A percentile compares a stretch with the other conserved stretches of the same genome.
These are phyloP conservation scores for Rhingia campestris DNA, from an alignment of 2,888 invertebrate species.

Conservation along the genomic window DNA sequence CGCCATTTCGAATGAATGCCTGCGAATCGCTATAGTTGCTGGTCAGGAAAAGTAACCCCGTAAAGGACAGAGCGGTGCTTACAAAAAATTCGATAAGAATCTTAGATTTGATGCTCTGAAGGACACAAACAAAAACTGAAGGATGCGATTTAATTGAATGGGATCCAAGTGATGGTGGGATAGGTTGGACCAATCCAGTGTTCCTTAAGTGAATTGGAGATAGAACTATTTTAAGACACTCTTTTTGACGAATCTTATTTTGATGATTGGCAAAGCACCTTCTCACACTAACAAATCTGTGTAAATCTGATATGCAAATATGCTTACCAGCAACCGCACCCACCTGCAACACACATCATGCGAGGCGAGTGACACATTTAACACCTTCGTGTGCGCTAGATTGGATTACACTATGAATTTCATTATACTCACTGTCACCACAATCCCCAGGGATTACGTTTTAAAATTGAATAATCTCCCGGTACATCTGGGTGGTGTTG, in stretches of 20 bases:
- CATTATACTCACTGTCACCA: constrained; percentile 68
- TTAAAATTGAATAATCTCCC: constrained; percentile 70
- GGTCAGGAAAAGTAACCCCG: neutral
- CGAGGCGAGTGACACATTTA: constrained; percentile 52
- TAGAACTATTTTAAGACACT: no score
- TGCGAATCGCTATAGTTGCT: constrained; percentile 43
- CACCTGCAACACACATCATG: constrained; percentile 15
- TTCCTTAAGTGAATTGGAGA: no score
- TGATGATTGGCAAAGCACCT: no score
- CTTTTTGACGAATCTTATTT: no score
- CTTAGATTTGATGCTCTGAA: constrained; percentile 38
- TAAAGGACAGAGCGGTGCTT: neutral
- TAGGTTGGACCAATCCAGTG: neutral
- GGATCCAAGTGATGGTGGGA: neutral
- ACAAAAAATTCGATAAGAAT: constrained; percentile 11
- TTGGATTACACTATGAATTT: constrained; percentile 72
- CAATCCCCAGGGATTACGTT: constrained; percentile 65
- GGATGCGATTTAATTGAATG: constrained; percentile 26
- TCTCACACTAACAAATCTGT: constrained; percentile 10
- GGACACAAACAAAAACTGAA: constrained; percentile 10
- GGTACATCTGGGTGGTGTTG: constrained; percentile 41
- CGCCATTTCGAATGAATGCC: constrained; percentile 61
- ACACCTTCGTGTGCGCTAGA: constrained; percentile 56
- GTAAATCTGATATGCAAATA: constrained; percentile 59
- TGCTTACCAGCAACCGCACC: constrained; percentile 40